Evolutionary conservation across 2,797 vertebrate genomes (phyloP), one percentile per base, ranked within the genome.

Genomic region (Premnoplex brunnescens): DNA sequence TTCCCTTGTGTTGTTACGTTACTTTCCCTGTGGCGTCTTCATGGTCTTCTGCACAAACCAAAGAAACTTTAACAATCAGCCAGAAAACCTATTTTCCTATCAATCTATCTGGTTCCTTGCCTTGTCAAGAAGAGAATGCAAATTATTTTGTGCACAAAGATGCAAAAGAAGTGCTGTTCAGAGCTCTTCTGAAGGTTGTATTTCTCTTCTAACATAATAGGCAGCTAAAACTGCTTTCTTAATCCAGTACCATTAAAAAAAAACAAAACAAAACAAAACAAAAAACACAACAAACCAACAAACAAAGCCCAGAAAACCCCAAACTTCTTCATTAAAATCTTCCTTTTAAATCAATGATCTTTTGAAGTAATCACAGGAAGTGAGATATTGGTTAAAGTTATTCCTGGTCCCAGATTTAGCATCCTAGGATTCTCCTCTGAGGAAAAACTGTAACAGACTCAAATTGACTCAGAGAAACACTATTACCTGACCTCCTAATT

Each of bases 21-120:
- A 77, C 74, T 96, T 92, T 68, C 37, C 43, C 52, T 80, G 23
- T 68, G 68, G 67, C 7, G 0, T 76, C 37, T 94, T 88, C 84
- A 66, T 87, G 68, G 74, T 95, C 55, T 81, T 95, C 64, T 66
- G 39, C 59, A 78, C 56, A 89, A 95, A 76, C 91, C 44, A 92
- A 95, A 91, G 63, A 71, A 86, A 84, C 89, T 93, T 93, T 75
- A 96, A 95, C 59, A 95, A 88, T 86, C 67, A 95, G 49, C 43
- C 52, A 81, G 85, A 60, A 95, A 96, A 88, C 9, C n/a, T 85
- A 43, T 82, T 96, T 96, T 96, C 71, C 73, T 96, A 78, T 93
- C 91, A 96, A 41, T 95, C 72, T 93, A 56, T 80, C 85, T 85
- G 63, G 46, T 90, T 95, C 92, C 62, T 81, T 90, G 36, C 48